These are phyloP conservation scores for Hemitrygon akajei DNA, from an alignment of 2,797 vertebrate genomes.

Conservation along the genomic window DNA sequence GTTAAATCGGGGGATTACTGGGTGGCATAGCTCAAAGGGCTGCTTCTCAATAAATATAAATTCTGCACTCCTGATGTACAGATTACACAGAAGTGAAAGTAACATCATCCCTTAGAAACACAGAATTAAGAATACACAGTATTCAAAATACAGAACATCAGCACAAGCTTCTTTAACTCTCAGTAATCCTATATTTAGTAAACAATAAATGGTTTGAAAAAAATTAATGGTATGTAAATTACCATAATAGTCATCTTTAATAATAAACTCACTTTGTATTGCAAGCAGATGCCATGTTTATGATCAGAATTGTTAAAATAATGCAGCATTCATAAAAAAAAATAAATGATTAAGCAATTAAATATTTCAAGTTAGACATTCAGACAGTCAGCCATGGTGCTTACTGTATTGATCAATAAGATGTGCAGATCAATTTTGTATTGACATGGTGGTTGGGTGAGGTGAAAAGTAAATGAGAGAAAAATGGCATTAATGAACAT, in stretches of 20 bases:
- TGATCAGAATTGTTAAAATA: background rate
- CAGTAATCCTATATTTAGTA: background rate
- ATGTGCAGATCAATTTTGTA: background rate
- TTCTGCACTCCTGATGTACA: background rate
- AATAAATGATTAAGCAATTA: conserved; percentile 23
- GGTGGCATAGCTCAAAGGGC: too few species aligned
- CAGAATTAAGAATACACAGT: background rate
- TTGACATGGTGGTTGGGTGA: background rate
- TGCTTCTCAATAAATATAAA: too few species aligned
- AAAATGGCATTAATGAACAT: background rate
- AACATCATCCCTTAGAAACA: background rate
- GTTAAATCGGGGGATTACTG: too few species aligned
- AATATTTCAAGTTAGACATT: background rate
- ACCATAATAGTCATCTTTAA: background rate
- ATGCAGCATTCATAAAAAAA: background rate
- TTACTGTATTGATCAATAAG: conserved; percentile 2
- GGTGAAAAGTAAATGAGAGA: background rate
- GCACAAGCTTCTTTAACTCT: background rate
- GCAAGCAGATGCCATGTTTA: background rate
- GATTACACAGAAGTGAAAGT: background rate
- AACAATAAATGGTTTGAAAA: background rate
- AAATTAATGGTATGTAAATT: background rate
- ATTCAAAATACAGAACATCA: background rate
- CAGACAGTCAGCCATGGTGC: background rate
- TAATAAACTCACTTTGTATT: background rate